Evolutionary conservation across 2,113 vertebrate species (phyloP).

Genomic region (Myocastor coypus): DNA sequence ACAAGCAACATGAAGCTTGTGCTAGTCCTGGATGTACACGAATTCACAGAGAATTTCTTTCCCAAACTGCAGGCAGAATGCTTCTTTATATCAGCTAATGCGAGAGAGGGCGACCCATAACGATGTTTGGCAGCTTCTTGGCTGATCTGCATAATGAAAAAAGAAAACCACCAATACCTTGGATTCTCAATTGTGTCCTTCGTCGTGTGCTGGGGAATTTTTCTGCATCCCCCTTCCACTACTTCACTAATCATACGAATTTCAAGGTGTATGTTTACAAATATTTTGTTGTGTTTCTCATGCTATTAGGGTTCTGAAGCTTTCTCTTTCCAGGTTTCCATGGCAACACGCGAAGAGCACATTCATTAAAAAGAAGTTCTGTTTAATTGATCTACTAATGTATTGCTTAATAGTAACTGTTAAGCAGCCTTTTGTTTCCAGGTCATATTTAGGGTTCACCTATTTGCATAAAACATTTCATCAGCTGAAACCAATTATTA

Average conservation of each 20-base stretch:
- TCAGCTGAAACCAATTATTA: conserved; percentile 96
- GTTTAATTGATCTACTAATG: conserved; percentile 99
- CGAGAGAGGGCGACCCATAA: conserved; percentile 58
- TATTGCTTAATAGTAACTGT: conserved; percentile 95
- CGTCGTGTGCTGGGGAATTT: conserved; percentile 63
- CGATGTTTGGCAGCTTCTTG: conserved; percentile 69
- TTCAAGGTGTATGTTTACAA: conserved; percentile 89
- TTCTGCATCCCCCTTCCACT: conserved; percentile 79
- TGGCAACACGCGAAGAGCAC: conserved; percentile 89
- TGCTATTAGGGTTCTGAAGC: conserved; percentile 87
- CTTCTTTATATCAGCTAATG: conserved; percentile 60
- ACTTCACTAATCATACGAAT: conserved; percentile 85
- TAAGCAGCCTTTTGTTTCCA: conserved; percentile 98
- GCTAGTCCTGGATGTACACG: not conserved
- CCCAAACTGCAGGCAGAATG: conserved; percentile 68
- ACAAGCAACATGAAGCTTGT: conserved; percentile 11
- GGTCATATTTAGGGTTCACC: conserved; percentile 95
- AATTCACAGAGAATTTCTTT: conserved; percentile 60
- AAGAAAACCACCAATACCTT: conserved; percentile 45
- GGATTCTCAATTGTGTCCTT: conserved; percentile 50
- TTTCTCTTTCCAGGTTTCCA: conserved; percentile 88
- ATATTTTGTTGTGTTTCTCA: conserved; percentile 87
- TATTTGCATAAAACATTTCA: conserved; percentile 98
- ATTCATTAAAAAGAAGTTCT: conserved; percentile 94
- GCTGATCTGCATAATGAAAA: conserved; percentile 72